These are phyloP conservation scores for Cossypha caffra DNA, from an alignment of 2,797 vertebrate genomes.

Conservation along the genomic window DNA sequence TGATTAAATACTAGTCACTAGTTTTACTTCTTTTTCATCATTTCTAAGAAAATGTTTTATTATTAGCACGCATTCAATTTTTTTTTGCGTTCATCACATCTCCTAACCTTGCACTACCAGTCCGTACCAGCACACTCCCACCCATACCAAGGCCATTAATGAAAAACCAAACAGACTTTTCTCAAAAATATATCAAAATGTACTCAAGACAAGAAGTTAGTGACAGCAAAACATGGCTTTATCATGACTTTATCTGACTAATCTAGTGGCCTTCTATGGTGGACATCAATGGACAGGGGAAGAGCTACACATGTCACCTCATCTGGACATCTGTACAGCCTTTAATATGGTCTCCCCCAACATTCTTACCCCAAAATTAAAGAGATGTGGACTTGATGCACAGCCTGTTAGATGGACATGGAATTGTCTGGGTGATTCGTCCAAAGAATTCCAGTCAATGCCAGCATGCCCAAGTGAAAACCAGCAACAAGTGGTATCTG, in stretches of 20 bases:
- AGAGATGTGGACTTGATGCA: not conserved
- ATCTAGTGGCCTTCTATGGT: rapidly evolving
- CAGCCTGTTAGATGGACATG: not conserved
- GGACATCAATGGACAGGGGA: not conserved
- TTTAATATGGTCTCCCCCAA: rapidly evolving
- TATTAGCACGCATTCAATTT: not conserved
- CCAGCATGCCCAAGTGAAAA: not conserved
- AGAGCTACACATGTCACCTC: not conserved
- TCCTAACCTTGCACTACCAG: not conserved
- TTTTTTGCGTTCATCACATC: not conserved
- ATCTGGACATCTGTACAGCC: not conserved
- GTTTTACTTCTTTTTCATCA: not conserved
- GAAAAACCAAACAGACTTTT: not conserved
- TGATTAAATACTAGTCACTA: not conserved
- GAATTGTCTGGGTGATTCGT: rapidly evolving
- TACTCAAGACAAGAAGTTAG: not conserved
- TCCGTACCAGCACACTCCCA: not conserved
- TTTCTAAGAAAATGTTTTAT: not conserved
- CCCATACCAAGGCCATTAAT: not conserved
- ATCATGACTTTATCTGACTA: not conserved
- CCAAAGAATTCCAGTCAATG: not conserved
- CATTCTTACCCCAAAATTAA: not conserved
- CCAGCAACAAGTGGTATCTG: not conserved
- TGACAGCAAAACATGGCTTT: not conserved
- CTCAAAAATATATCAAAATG: not conserved